Evolutionary conservation across 2,797 vertebrate genomes (phyloP).

Genomic region (Tapera naevia): DNA sequence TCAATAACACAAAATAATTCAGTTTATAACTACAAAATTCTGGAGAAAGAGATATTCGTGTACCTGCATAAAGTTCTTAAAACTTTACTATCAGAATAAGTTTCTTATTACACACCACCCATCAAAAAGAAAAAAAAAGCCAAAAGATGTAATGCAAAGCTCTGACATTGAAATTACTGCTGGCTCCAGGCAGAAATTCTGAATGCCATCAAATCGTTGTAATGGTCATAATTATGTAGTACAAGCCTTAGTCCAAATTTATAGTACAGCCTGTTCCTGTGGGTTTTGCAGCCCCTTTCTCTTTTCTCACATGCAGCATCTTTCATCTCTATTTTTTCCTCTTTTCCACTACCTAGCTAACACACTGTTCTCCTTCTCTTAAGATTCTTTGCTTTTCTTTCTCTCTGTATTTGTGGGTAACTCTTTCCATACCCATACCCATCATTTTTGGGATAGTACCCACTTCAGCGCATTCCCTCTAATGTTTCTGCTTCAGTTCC

Average conservation of each 20-base stretch:
- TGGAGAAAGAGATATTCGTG: background rate
- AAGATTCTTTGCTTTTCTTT: background rate
- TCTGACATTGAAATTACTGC: background rate
- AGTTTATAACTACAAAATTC: background rate
- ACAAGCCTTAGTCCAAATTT: background rate
- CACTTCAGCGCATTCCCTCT: rapidly evolving
- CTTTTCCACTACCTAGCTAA: background rate
- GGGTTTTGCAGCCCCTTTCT: background rate
- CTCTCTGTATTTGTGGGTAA: background rate
- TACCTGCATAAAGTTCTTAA: background rate
- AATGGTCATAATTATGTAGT: background rate
- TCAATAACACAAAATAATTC: background rate
- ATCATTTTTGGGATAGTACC: background rate
- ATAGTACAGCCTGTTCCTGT: background rate
- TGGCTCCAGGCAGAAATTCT: background rate
- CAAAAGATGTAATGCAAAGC: background rate
- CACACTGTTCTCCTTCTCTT: background rate
- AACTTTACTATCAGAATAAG: background rate
- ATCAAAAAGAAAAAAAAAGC: background rate
- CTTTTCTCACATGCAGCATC: background rate
- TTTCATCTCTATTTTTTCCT: background rate
- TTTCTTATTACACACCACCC: background rate
- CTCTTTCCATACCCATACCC: background rate
- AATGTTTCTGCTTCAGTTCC: background rate
- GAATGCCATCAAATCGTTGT: background rate